Percentiles rank a stretch among this genome's conserved stretches.
Evolutionary conservation across 2,797 vertebrate species (phyloP).

Genomic region (Poeciliopsis gracilis): DNA sequence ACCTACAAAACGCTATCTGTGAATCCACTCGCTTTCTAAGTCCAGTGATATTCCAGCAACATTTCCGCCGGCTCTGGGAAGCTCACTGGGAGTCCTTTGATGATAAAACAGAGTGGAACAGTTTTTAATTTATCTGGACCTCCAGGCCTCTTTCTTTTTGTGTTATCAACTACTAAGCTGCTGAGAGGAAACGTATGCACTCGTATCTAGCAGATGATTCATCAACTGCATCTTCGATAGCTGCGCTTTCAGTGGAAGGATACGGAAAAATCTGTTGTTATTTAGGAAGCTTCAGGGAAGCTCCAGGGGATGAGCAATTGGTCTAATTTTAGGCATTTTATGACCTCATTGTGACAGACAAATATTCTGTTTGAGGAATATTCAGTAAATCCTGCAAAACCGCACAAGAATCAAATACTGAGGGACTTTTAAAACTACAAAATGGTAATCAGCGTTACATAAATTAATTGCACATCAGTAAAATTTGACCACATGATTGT

Average conservation of each 20-base stretch:
- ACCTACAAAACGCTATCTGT: conserved; percentile 22
- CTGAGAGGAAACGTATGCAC: conserved; percentile 44
- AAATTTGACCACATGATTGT: too few species aligned
- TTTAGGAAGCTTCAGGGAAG: conserved; percentile 45
- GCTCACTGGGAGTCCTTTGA: conserved; percentile 55
- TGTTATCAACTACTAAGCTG: conserved; percentile 53
- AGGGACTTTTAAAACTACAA: neutral
- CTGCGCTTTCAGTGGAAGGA: conserved; percentile 18
- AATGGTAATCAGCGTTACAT: neutral
- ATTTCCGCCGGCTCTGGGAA: conserved; percentile 49
- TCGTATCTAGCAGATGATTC: conserved; percentile 58
- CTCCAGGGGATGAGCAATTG: conserved; percentile 42
- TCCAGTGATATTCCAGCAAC: conserved; percentile 51
- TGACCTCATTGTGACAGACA: conserved; percentile 1
- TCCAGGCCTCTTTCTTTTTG: conserved; percentile 59
- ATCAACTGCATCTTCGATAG: conserved; percentile 47
- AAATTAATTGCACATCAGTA: neutral
- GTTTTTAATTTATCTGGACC: conserved; percentile 69
- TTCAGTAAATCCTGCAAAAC: neutral
- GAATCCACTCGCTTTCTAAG: conserved; percentile 29
- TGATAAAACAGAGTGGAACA: conserved; percentile 71
- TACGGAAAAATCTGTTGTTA: conserved; percentile 28
- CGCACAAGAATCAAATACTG: neutral
- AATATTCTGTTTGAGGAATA: neutral
- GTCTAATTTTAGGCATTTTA: conserved; percentile 57